Percentiles rank a stretch among this genome's conserved stretches.
phyloP scores from a whole-genome alignment of 2,797 vertebrate species.

The Alauda arvensis region DNA sequence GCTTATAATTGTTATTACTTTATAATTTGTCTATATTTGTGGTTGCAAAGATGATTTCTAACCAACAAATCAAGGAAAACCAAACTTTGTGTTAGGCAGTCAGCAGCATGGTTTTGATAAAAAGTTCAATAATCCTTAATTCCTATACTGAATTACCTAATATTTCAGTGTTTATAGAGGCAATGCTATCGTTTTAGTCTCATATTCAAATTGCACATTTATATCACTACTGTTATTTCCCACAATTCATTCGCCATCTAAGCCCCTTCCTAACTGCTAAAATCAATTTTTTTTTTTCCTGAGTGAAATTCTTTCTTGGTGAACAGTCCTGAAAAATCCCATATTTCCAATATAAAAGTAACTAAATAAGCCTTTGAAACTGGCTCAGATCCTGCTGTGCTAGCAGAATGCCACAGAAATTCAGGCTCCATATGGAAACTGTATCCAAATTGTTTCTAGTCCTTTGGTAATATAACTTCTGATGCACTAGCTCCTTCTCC shows the following conservation, averaged over 20 bases:
- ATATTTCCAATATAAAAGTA: background rate
- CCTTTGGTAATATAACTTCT: background rate
- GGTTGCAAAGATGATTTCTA: background rate
- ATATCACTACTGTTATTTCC: background rate
- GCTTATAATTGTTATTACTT: background rate
- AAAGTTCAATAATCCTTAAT: background rate
- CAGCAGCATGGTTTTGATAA: background rate
- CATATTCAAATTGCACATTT: background rate
- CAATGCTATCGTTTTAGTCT: background rate
- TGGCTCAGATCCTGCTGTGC: background rate
- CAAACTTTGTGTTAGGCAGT: background rate
- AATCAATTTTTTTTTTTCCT: background rate
- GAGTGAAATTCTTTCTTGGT: background rate
- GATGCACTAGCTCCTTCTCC: background rate
- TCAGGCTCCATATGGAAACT: background rate
- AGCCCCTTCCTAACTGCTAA: background rate
- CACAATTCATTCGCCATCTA: background rate
- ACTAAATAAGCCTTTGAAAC: background rate
- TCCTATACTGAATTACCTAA: background rate
- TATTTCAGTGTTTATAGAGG: background rate
- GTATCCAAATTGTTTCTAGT: background rate
- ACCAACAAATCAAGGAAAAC: background rate
- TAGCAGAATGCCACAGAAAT: background rate
- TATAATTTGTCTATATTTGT: background rate
- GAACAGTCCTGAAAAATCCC: background rate